phyloP scores from a whole-genome alignment of 2,113 vertebrate species.

The Calyptommatus sinebrachiatus region DNA sequence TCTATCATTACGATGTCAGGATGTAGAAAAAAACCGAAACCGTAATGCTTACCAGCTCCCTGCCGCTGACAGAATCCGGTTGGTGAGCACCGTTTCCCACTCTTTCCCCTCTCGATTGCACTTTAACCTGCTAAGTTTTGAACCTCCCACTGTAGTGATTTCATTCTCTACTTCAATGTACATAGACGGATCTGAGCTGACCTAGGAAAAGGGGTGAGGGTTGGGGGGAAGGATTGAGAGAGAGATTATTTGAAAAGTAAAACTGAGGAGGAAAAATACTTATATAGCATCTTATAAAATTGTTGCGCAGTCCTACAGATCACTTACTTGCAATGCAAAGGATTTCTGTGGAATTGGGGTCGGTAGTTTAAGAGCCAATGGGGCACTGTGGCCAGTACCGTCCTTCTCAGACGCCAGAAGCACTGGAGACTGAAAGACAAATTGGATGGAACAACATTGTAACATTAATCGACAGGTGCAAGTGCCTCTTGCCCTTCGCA shows the following conservation, averaged over 20 bases:
- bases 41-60: slow-evolving; percentile 84
- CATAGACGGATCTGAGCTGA: slow-evolving; percentile 88
- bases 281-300: neutral
- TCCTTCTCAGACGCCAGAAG: slow-evolving; percentile 81
- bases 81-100: slow-evolving; percentile 90
- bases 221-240: too few species aligned
- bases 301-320: too few species aligned
- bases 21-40: too few species aligned
- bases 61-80: slow-evolving; percentile 83
- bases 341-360: slow-evolving; percentile 84
- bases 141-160: slow-evolving; percentile 79
- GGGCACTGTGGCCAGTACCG: slow-evolving; percentile 73
- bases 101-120: slow-evolving; percentile 89
- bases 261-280: neutral
- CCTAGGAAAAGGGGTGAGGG: slow-evolving; percentile 61
- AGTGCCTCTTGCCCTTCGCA: too few species aligned
- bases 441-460: neutral
- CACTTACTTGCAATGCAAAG: slow-evolving; percentile 85
- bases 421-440: slow-evolving; percentile 73
- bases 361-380: slow-evolving; percentile 82
- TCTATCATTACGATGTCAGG: too few species aligned
- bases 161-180: slow-evolving; percentile 96
- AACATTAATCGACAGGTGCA: neutral
- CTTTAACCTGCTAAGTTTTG: slow-evolving; percentile 88
- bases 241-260: neutral